Conservation (phyloP, 2,113 vertebrate species). For the Sminthopsis crassicaudata region DNA sequence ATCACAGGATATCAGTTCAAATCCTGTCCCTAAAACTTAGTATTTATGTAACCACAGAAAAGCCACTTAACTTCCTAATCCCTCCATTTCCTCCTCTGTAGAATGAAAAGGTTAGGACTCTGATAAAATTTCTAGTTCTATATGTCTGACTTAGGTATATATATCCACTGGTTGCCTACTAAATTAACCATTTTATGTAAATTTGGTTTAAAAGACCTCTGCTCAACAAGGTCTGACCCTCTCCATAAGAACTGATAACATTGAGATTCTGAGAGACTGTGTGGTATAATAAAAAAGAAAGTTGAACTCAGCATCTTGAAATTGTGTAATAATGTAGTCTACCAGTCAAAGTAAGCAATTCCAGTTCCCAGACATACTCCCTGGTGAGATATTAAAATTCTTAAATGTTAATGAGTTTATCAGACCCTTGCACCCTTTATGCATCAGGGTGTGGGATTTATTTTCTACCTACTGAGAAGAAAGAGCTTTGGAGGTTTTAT, state of each 20-base stretch:
- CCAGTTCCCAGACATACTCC: background rate
- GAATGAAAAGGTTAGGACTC: background rate
- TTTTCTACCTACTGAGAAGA: slow-evolving; percentile 21
- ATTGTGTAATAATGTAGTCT: background rate
- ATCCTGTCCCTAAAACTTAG: background rate
- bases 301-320: slow-evolving; percentile 2
- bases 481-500: background rate
- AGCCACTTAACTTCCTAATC: background rate
- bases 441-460: background rate
- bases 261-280: background rate
- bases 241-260: background rate
- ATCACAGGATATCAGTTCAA: background rate
- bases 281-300: background rate
- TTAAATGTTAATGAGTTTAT: background rate
- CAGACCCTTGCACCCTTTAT: background rate
- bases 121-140: background rate
- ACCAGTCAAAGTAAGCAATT: background rate
- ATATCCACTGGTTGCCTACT: background rate
- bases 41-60: background rate
- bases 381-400: background rate
- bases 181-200: background rate
- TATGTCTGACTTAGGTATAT: background rate
- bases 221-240: background rate
- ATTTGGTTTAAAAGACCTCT: background rate
- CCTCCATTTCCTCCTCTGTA: background rate